Evolutionary conservation across 2,888 invertebrate species (phyloP).

Genomic region (Mythimna ferrago): DNA sequence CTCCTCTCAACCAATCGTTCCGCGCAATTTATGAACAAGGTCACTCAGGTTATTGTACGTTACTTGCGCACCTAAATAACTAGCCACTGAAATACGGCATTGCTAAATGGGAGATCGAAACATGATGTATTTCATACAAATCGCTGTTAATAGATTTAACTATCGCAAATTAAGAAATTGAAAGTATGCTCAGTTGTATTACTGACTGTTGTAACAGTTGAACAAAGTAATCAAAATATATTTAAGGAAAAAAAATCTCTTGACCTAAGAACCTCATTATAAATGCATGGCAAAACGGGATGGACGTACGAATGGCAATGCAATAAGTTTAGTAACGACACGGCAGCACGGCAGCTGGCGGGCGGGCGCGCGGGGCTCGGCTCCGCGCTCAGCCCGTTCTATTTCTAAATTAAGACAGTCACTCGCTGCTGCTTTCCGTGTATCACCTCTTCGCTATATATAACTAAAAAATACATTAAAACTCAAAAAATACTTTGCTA

Average conservation of each 20-base stretch:
- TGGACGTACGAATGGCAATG: slow-evolving; percentile 54
- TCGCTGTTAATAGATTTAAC: slow-evolving; percentile 20
- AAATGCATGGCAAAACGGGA: slow-evolving; percentile 26
- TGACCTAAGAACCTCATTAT: neutral
- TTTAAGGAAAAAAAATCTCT: neutral
- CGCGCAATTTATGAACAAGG: slow-evolving; percentile 54
- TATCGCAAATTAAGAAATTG: slow-evolving; percentile 16
- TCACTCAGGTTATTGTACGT: slow-evolving; percentile 59
- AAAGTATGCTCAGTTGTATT: slow-evolving; percentile 11
- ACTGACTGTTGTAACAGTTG: neutral
- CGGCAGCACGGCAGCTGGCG: slow-evolving; percentile 64
- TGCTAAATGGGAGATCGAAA: slow-evolving; percentile 21
- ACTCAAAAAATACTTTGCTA: slow-evolving; percentile 65
- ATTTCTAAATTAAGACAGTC: slow-evolving; percentile 90
- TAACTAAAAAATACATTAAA: slow-evolving; percentile 73
- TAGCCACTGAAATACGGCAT: slow-evolving; percentile 9
- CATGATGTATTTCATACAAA: slow-evolving; percentile 26
- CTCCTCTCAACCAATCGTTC: slow-evolving; percentile 18
- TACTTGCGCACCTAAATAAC: slow-evolving; percentile 23
- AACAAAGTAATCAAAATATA: neutral
- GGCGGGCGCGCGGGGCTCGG: slow-evolving; percentile 68
- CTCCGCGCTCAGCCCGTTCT: slow-evolving; percentile 86
- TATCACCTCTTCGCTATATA: slow-evolving; percentile 86
- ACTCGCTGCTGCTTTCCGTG: slow-evolving; percentile 87
- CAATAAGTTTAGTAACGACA: slow-evolving; percentile 65